Percentiles rank a stretch among this genome's conserved stretches.
These are phyloP conservation scores for Lanius ludovicianus DNA, from an alignment of 2,113 vertebrate genomes.

Conservation along the genomic window DNA sequence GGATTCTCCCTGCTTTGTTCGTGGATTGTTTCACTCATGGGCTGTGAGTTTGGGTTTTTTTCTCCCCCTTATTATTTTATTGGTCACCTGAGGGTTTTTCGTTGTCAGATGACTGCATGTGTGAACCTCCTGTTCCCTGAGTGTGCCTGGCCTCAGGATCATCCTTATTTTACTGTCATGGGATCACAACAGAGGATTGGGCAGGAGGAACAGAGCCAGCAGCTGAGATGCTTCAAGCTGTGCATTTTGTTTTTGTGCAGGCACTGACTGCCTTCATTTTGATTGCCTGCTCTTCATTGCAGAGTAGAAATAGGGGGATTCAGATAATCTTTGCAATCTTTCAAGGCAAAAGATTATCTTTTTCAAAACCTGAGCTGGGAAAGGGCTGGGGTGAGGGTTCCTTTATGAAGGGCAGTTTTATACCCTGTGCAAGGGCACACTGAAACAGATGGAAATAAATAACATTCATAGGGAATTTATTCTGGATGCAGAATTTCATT, in stretches of 20 bases:
- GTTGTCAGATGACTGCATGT: neutral
- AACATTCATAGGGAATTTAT: neutral
- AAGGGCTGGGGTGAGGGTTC: neutral
- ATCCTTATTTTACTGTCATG: neutral
- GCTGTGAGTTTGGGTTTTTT: accelerated
- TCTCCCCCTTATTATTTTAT: neutral
- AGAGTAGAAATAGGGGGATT: neutral
- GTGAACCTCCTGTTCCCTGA: neutral
- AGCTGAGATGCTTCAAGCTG: neutral
- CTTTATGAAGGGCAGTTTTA: neutral
- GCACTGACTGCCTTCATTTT: neutral
- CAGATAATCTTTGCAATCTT: neutral
- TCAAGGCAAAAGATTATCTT: neutral
- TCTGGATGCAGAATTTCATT: neutral
- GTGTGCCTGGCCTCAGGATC: neutral
- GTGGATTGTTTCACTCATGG: neutral
- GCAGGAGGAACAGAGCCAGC: neutral
- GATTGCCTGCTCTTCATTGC: neutral
- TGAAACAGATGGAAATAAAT: neutral
- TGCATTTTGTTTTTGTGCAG: neutral
- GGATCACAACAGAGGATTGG: neutral
- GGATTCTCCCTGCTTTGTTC: neutral
- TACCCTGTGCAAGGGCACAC: neutral
- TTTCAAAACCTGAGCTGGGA: neutral
- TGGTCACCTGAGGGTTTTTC: neutral